These are phyloP conservation scores for Hiodon alosoides DNA, from an alignment of 2,113 vertebrate species.

Conservation along the genomic window DNA sequence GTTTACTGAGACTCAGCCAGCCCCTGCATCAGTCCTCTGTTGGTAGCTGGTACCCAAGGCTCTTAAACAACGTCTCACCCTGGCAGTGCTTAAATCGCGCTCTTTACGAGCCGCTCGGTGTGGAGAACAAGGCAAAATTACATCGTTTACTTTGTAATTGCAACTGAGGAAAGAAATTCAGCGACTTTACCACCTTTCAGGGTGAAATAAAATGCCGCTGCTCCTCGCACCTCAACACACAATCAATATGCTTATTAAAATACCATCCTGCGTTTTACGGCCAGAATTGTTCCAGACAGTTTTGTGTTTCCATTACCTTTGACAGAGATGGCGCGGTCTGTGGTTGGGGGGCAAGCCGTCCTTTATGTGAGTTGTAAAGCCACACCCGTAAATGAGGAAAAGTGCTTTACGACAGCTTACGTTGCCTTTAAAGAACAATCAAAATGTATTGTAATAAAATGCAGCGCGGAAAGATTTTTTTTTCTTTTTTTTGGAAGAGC, in stretches of 20 bases:
- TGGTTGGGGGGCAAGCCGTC: neutral
- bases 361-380: slow-evolving; percentile 48
- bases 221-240: slow-evolving; percentile 44
- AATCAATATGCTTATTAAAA: slow-evolving; percentile 47
- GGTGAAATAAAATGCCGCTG: slow-evolving; percentile 16
- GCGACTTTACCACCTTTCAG: slow-evolving; percentile 29
- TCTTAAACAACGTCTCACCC: slow-evolving; percentile 15
- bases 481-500: neutral
- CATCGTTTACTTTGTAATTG: slow-evolving; percentile 42
- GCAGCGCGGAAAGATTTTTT: neutral
- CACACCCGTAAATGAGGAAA: slow-evolving; percentile 27
- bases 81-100: slow-evolving; percentile 47
- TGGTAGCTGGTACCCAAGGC: slow-evolving; percentile 19
- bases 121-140: slow-evolving; percentile 40
- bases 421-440: slow-evolving; percentile 41
- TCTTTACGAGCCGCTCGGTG: slow-evolving; percentile 45
- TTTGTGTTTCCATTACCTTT: slow-evolving; percentile 31
- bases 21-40: slow-evolving; percentile 6
- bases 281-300: slow-evolving; percentile 29
- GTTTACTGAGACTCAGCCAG: slow-evolving; percentile 1
- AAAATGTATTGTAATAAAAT: slow-evolving; percentile 10
- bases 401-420: slow-evolving; percentile 28
- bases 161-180: slow-evolving; percentile 27
- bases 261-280: slow-evolving; percentile 33
- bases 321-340: slow-evolving; percentile 22